Conservation (phyloP, 2,888 invertebrate genomes). For the Thecocarcelia acutangulata region DNA sequence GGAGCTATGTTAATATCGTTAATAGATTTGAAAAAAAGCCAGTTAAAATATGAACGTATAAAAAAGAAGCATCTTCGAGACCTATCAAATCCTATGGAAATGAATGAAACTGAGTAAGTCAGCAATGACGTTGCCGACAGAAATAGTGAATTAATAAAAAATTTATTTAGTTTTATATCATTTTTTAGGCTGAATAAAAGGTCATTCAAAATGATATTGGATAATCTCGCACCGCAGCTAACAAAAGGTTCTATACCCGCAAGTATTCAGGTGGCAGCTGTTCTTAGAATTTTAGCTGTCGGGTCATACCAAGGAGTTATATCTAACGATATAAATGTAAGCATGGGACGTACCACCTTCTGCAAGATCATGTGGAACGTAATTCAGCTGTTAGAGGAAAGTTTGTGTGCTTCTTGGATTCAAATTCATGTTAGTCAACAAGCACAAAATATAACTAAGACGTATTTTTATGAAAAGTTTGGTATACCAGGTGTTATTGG, state of each 20-base stretch:
- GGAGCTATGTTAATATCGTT: neutral
- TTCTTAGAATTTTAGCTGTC: slow-evolving; percentile 7
- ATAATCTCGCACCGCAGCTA: neutral
- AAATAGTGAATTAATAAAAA: too few species aligned
- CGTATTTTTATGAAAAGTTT: slow-evolving; percentile 14
- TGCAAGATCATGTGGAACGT: slow-evolving; percentile 16
- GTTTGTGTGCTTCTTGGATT: slow-evolving; percentile 2
- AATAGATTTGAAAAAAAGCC: neutral
- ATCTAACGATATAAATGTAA: slow-evolving; percentile 4
- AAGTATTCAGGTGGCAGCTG: too few species aligned
- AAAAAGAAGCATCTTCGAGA: neutral
- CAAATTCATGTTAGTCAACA: neutral
- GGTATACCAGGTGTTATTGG: slow-evolving; percentile 28
- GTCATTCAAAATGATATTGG: neutral
- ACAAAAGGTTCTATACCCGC: neutral
- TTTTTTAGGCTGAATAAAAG: slow-evolving; percentile 8
- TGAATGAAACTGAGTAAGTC: neutral
- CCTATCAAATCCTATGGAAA: too few species aligned
- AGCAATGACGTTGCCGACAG: neutral
- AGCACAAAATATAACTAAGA: slow-evolving; percentile 4
- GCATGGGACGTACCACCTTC: slow-evolving; percentile 20
- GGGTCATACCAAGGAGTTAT: slow-evolving; percentile 26
- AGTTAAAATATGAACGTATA: neutral
- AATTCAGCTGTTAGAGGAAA: slow-evolving; percentile 6
- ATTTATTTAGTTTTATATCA: slow-evolving; percentile 8